These are phyloP conservation scores for Zophobas atratus DNA, from an alignment of 1,140 invertebrate genomes.

Conservation along the genomic window DNA sequence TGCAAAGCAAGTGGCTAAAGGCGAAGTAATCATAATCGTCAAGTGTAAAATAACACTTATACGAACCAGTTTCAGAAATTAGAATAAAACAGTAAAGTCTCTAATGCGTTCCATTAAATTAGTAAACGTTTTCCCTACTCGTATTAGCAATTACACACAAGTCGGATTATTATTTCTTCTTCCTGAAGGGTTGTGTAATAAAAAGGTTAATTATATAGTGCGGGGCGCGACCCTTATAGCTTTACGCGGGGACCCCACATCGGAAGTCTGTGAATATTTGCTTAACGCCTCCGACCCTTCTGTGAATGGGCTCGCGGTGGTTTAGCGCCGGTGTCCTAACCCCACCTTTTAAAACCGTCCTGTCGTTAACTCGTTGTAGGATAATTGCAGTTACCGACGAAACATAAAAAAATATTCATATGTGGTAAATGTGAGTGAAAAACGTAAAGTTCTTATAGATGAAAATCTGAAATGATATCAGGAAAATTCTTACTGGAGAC, in stretches of 20 bases:
- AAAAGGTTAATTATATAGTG: slow-evolving; percentile 62
- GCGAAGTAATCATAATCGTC: slow-evolving; percentile 56
- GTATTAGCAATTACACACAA: slow-evolving; percentile 61
- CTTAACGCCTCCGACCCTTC: slow-evolving; percentile 52
- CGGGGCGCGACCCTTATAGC: slow-evolving; percentile 51
- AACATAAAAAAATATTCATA: not conserved
- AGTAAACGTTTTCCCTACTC: slow-evolving; percentile 56
- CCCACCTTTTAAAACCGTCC: slow-evolving; percentile 9
- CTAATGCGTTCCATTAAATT: slow-evolving; percentile 62
- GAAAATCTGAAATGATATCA: too few relatives aligned
- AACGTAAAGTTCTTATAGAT: too few relatives aligned
- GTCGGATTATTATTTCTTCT: slow-evolving; percentile 61
- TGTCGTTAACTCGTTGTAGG: not conserved
- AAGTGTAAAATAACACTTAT: slow-evolving; percentile 58
- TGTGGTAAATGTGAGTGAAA: not conserved
- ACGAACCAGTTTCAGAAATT: slow-evolving; percentile 56
- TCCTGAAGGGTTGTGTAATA: slow-evolving; percentile 60
- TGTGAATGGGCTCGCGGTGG: slow-evolving; percentile 31
- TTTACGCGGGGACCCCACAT: slow-evolving; percentile 45
- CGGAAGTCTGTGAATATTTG: slow-evolving; percentile 57
- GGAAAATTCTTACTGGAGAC: too few relatives aligned
- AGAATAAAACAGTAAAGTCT: slow-evolving; percentile 59
- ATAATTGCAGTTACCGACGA: not conserved
- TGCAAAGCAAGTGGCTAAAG: slow-evolving; percentile 11
- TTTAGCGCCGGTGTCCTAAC: slow-evolving; percentile 16